Percentiles rank a stretch among this genome's conserved stretches.
Conservation (phyloP, 1,140 invertebrate genomes). For the Seison nebaliae region DNA sequence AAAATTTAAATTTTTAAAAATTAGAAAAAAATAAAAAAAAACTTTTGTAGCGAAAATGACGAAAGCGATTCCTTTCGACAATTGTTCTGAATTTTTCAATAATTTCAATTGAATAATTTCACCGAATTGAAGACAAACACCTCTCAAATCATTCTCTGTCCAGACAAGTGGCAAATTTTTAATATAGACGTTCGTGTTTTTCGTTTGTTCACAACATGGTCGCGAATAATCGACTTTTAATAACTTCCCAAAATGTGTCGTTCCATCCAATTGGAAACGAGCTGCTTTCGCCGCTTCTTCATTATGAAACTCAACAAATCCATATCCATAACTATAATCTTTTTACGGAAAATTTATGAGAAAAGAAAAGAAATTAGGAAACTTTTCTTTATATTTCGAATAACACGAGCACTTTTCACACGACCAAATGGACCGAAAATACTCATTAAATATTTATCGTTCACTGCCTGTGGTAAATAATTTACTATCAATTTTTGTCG, state of each 20-base stretch:
- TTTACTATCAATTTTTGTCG: slow-evolving; percentile 36
- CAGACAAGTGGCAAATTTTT: slow-evolving; percentile 8
- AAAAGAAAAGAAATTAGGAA: background rate
- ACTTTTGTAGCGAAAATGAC: slow-evolving; percentile 12
- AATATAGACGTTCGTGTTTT: slow-evolving; percentile 11
- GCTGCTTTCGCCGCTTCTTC: slow-evolving; percentile 7
- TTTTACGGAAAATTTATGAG: background rate
- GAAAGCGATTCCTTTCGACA: slow-evolving; percentile 8
- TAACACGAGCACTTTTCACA: slow-evolving; percentile 8
- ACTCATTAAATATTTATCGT: slow-evolving; percentile 7
- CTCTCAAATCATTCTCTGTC: slow-evolving; percentile 3
- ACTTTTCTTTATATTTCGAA: background rate
- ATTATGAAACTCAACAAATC: slow-evolving; percentile 10
- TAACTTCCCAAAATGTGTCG: slow-evolving; percentile 5
- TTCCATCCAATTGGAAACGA: slow-evolving; percentile 2
- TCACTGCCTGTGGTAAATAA: slow-evolving; percentile 11
- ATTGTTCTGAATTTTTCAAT: background rate
- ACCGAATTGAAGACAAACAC: slow-evolving; percentile 5
- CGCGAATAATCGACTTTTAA: slow-evolving; percentile 10
- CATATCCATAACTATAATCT: slow-evolving; percentile 12
- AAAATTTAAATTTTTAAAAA: too few species aligned
- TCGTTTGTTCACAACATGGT: slow-evolving; percentile 12
- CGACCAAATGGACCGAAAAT: slow-evolving; percentile 6
- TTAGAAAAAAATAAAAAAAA: too few species aligned
- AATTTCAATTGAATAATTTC: slow-evolving; percentile 8